Conservation (phyloP, 1,140 invertebrate genomes). For the Agrypnia vestita region DNA sequence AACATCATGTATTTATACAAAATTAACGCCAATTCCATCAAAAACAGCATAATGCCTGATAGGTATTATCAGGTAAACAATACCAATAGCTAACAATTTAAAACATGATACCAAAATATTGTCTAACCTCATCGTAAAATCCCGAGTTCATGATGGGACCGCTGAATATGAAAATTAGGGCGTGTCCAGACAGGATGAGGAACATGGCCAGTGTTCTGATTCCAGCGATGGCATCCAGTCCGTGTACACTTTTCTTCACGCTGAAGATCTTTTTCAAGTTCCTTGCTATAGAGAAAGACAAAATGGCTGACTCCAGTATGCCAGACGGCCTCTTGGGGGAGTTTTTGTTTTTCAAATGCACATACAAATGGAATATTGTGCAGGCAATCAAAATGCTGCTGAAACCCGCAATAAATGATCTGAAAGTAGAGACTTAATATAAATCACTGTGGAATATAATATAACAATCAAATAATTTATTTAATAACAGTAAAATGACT, state of each 20-base stretch:
- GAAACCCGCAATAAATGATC: conserved; percentile 62
- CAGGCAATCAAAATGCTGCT: conserved; percentile 64
- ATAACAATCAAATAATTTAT: too few species aligned
- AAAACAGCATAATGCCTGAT: too few species aligned
- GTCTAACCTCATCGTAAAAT: conserved; percentile 75
- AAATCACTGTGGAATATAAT: background rate
- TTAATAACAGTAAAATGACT: too few species aligned
- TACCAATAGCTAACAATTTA: too few species aligned
- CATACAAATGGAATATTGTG: conserved; percentile 66
- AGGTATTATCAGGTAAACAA: too few species aligned
- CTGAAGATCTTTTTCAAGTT: conserved; percentile 77
- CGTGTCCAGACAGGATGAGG: conserved; percentile 78
- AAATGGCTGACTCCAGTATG: conserved; percentile 65
- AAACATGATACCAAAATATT: too few species aligned
- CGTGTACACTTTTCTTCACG: conserved; percentile 75
- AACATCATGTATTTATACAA: too few species aligned
- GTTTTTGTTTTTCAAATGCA: conserved; percentile 44
- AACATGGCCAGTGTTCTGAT: conserved; percentile 79
- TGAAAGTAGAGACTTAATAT: conserved; percentile 23
- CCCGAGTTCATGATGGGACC: conserved; percentile 77
- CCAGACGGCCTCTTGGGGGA: background rate
- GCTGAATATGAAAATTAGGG: conserved; percentile 76
- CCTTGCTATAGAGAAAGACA: conserved; percentile 75
- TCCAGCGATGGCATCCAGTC: conserved; percentile 78
- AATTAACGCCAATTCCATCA: too few species aligned